phyloP scores from a whole-genome alignment of 2,113 vertebrate genomes.

The Mirza zaza region DNA sequence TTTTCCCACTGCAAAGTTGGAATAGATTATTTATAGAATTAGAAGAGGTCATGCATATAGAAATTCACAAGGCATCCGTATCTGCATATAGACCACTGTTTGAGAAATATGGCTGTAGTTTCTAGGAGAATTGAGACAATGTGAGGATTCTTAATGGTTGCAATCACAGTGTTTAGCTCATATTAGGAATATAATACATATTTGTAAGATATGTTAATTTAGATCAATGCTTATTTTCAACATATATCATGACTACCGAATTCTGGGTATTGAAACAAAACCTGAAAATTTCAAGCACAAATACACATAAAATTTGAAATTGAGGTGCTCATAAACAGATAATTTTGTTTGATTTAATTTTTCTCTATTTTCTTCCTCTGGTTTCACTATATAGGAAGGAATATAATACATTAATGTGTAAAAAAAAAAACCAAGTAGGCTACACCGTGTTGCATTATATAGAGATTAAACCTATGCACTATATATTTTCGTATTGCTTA shows the following conservation, averaged over 20 bases:
- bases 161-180: background rate
- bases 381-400: background rate
- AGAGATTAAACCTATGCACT: background rate
- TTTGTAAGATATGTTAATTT: background rate
- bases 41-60: background rate
- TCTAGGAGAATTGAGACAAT: background rate
- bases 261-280: background rate
- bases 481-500: background rate
- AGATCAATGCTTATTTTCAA: background rate
- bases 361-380: background rate
- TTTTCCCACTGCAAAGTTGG: background rate
- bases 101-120: background rate
- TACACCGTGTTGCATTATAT: background rate
- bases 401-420: background rate
- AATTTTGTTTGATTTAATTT: conserved; percentile 10
- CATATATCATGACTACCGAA: background rate
- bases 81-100: background rate
- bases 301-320: background rate
- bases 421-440: background rate
- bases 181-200: background rate
- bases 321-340: background rate
- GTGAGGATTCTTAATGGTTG: background rate
- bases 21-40: background rate
- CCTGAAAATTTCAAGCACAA: background rate
- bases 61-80: background rate